Evolutionary conservation across 2,888 invertebrate genomes (phyloP).

Genomic region (Syritta pipiens): DNA sequence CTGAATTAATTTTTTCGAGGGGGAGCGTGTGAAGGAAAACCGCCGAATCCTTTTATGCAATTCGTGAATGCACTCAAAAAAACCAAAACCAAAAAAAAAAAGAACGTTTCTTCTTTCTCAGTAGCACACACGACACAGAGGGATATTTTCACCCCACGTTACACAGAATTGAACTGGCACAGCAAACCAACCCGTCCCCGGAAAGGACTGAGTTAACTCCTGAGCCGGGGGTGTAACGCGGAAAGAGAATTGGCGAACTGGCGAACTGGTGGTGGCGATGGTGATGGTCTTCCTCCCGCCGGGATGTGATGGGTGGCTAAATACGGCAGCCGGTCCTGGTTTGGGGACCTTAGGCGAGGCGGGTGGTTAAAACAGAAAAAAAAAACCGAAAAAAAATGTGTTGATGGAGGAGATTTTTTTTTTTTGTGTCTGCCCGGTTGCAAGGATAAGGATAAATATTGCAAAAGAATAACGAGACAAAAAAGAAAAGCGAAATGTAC

Average conservation of each 20-base stretch:
- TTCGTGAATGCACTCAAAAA: slow-evolving; percentile 44
- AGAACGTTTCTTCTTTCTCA: slow-evolving; percentile 14
- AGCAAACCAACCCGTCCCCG: slow-evolving; percentile 55
- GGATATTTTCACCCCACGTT: slow-evolving; percentile 55
- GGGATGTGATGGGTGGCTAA: slow-evolving; percentile 16
- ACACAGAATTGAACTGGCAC: slow-evolving; percentile 54
- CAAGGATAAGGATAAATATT: slow-evolving; percentile 60
- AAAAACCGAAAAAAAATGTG: slow-evolving; percentile 5
- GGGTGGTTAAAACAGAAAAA: slow-evolving; percentile 38
- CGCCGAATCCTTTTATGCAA: slow-evolving; percentile 56
- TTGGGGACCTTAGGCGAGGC: slow-evolving; percentile 46
- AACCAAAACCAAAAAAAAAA: slow-evolving; percentile 3
- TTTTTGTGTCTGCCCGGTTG: slow-evolving; percentile 12
- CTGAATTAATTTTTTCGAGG: neutral
- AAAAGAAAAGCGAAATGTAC: too few species aligned
- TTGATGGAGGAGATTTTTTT: slow-evolving; percentile 25
- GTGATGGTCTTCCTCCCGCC: too few species aligned
- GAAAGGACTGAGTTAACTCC: slow-evolving; percentile 65
- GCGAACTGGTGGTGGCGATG: neutral
- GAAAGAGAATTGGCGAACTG: slow-evolving; percentile 33
- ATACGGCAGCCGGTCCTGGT: slow-evolving; percentile 26
- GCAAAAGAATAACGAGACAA: slow-evolving; percentile 40
- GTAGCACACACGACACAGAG: slow-evolving; percentile 38
- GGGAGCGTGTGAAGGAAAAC: slow-evolving; percentile 6
- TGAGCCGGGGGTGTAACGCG: slow-evolving; percentile 48